Evolutionary conservation across 2,888 invertebrate species (phyloP).

Genomic region (Melanostoma mellinum): DNA sequence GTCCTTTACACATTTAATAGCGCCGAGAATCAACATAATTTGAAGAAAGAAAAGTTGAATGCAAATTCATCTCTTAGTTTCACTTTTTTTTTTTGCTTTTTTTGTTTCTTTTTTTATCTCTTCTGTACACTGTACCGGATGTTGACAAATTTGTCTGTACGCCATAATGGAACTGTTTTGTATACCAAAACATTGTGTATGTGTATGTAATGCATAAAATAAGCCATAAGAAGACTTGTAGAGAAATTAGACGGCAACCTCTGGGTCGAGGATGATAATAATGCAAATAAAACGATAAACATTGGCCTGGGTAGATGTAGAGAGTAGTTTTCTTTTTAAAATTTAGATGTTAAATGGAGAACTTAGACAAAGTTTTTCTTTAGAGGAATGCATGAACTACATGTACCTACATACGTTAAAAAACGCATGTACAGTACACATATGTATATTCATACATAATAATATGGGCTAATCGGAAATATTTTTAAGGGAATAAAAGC

Average conservation of each 20-base stretch:
- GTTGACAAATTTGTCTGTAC: conserved; percentile 48
- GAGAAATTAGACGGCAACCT: conserved; percentile 20
- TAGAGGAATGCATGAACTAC: too few relatives aligned
- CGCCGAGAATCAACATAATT: conserved; percentile 57
- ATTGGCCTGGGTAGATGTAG: conserved; percentile 1
- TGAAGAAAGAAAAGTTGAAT: conserved; percentile 52
- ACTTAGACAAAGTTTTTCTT: background rate
- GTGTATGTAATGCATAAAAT: background rate
- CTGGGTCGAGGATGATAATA: background rate
- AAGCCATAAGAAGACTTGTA: conserved; percentile 21
- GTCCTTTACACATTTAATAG: conserved; percentile 59
- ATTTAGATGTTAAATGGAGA: background rate
- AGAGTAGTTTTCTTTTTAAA: conserved; percentile 11
- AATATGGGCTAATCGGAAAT: too few relatives aligned
- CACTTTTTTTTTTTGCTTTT: background rate
- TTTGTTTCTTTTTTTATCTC: background rate
- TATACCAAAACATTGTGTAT: background rate
- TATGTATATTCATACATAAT: too few relatives aligned
- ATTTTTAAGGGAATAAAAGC: too few relatives aligned
- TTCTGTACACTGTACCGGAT: conserved; percentile 32
- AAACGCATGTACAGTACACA: too few relatives aligned
- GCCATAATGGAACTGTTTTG: conserved; percentile 19
- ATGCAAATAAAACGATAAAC: conserved; percentile 29
- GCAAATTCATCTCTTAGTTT: conserved; percentile 37
- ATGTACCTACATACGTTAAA: too few relatives aligned